A percentile compares a stretch with the other conserved stretches of the same genome.
Conservation (phyloP, 2,888 invertebrate species). For the Drosophila phalerata region DNA sequence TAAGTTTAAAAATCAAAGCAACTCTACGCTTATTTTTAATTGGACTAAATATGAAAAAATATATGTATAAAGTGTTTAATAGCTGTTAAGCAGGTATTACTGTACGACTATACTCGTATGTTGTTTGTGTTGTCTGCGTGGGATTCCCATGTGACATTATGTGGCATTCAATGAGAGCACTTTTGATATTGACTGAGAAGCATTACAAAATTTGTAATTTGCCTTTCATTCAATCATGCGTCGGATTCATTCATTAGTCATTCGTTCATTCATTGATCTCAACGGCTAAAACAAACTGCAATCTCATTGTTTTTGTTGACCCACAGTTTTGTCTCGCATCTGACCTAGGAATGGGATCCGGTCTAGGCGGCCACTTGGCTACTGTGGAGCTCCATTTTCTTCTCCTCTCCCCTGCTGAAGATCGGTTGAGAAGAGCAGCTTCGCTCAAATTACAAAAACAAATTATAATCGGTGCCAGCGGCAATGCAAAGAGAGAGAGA, state of each 20-base stretch:
- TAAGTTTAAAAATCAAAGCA: too few relatives aligned
- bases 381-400: conserved; percentile 10
- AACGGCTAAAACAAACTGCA: conserved; percentile 48
- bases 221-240: conserved; percentile 23
- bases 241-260: conserved; percentile 20
- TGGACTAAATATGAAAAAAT: too few relatives aligned
- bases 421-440: conserved; percentile 13
- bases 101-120: background rate
- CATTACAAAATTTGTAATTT: conserved; percentile 52
- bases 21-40: too few relatives aligned
- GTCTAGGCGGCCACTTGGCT: conserved; percentile 39
- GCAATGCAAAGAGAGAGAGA: conserved; percentile 15
- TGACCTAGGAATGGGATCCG: conserved; percentile 48
- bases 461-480: conserved; percentile 45
- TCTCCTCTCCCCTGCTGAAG: background rate
- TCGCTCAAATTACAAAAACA: conserved; percentile 46
- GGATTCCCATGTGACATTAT: conserved; percentile 33
- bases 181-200: conserved; percentile 25
- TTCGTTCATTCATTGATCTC: conserved; percentile 45
- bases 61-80: background rate
- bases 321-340: conserved; percentile 64
- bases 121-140: conserved; percentile 14
- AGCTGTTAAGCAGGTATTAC: conserved; percentile 1
- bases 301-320: conserved; percentile 69
- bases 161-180: conserved; percentile 19